These are phyloP conservation scores for Iselma pallidipennis DNA, from an alignment of 2,888 invertebrate species.

Conservation along the genomic window DNA sequence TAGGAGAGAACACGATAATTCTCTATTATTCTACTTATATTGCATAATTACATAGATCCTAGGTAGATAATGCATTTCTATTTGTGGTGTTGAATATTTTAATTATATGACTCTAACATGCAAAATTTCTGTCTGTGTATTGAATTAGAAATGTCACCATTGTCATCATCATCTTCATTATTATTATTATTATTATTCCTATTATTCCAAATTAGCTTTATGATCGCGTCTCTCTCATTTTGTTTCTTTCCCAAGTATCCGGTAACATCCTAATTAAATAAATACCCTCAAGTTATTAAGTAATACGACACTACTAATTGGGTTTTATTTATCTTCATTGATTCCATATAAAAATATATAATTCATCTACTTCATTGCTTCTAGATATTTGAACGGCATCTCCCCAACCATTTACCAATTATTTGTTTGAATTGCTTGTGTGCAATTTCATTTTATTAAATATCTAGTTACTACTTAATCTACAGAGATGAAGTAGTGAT, in stretches of 20 bases:
- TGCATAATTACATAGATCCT: neutral
- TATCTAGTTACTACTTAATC: neutral
- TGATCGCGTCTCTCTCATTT: too few relatives aligned
- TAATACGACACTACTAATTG: constrained; percentile 15
- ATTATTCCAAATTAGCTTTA: too few relatives aligned
- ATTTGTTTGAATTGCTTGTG: too few relatives aligned
- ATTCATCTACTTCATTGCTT: neutral
- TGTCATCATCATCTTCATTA: too few relatives aligned
- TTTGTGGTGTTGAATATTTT: neutral
- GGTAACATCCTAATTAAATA: constrained; percentile 7
- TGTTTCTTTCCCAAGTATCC: neutral
- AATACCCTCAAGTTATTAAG: constrained; percentile 14
- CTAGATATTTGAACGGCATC: neutral
- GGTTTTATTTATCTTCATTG: constrained; percentile 14
- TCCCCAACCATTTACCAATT: too few relatives aligned
- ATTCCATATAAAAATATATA: neutral
- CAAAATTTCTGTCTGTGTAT: too few relatives aligned
- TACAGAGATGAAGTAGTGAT: too few relatives aligned
- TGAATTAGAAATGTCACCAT: too few relatives aligned
- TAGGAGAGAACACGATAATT: neutral
- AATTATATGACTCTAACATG: neutral
- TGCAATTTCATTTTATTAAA: neutral
- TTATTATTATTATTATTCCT: too few relatives aligned
- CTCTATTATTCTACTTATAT: neutral
- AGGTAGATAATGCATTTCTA: neutral